Conservation (phyloP, 2,797 vertebrate genomes). For the Danio albolineatus region DNA sequence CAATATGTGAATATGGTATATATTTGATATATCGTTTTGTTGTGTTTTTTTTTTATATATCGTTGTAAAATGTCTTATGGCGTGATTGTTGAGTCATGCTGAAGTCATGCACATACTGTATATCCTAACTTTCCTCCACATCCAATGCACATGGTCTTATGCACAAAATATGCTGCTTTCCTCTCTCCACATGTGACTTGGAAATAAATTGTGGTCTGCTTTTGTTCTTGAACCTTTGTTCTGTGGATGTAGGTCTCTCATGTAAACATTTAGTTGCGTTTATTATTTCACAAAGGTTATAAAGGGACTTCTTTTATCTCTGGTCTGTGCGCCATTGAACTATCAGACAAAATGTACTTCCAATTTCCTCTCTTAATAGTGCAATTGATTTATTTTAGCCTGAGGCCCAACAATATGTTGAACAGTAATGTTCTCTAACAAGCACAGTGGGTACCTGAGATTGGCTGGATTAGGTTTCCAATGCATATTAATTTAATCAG, state of each 20-base stretch:
- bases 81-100: neutral
- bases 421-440: conserved; percentile 48
- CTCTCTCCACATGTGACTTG: neutral
- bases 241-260: neutral
- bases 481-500: conserved; percentile 74
- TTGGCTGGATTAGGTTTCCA: conserved; percentile 67
- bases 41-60: neutral
- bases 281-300: conserved; percentile 1
- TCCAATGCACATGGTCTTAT: neutral
- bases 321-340: conserved; percentile 1
- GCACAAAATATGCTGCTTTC: neutral
- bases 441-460: conserved; percentile 60
- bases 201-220: neutral
- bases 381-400: conserved; percentile 49
- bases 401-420: conserved; percentile 47
- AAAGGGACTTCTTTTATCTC: conserved; percentile 12
- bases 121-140: neutral
- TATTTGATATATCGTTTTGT: neutral
- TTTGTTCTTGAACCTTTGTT: conserved; percentile 9
- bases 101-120: neutral
- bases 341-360: conserved; percentile 29
- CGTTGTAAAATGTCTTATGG: neutral
- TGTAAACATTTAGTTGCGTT: conserved; percentile 8
- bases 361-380: conserved; percentile 7
- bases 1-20: no score